A percentile compares a stretch with the other conserved stretches of the same genome.
Conservation (phyloP, 2,797 vertebrate genomes). For the Phrynocephalus forsythii region DNA sequence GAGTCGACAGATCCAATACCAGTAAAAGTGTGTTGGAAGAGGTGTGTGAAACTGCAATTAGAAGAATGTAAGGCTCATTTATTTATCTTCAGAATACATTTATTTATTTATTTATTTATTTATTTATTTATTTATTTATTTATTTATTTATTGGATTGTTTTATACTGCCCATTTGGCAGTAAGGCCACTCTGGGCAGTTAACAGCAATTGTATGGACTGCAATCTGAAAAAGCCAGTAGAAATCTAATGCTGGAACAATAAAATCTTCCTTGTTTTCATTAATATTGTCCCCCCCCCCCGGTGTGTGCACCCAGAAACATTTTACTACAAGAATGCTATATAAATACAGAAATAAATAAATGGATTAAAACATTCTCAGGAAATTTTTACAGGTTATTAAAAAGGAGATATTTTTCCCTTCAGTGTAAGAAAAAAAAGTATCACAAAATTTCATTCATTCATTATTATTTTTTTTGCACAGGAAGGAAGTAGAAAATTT, state of each 20-base stretch:
- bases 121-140: too few relatives aligned
- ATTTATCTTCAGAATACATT: slow-evolving; percentile 23
- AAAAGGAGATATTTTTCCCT: neutral
- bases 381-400: neutral
- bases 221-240: slow-evolving; percentile 13
- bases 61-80: slow-evolving; percentile 29
- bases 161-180: too few relatives aligned
- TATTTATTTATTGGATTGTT: too few relatives aligned
- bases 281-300: neutral
- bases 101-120: too few relatives aligned
- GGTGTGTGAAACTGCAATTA: neutral
- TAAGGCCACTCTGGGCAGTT: too few relatives aligned
- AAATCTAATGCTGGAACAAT: slow-evolving; percentile 15
- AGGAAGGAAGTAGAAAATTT: slow-evolving; percentile 14
- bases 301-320: neutral
- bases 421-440: neutral
- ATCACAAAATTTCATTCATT: neutral
- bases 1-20: slow-evolving; percentile 61
- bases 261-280: slow-evolving; percentile 20
- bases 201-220: slow-evolving; percentile 25
- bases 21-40: slow-evolving; percentile 42
- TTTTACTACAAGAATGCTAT: neutral
- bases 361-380: neutral
- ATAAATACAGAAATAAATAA: neutral
- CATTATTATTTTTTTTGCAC: neutral